Evolutionary conservation across 2,797 vertebrate genomes (phyloP).

Genomic region (Eutrigla gurnardus): DNA sequence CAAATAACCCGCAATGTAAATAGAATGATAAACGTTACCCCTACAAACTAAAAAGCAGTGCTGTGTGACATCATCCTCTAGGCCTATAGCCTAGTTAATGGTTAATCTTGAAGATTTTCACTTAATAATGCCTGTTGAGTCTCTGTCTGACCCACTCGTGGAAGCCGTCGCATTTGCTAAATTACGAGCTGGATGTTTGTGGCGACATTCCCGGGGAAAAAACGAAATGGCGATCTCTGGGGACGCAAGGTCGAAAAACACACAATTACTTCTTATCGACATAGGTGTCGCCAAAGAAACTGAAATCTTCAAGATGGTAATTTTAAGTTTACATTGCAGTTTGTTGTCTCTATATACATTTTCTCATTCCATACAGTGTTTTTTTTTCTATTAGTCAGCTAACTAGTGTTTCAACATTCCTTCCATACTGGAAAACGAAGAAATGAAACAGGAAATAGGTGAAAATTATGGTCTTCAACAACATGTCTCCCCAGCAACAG

Average conservation of each 20-base stretch:
- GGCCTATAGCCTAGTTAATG: too few species aligned
- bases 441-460: slow-evolving; percentile 22
- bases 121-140: not conserved
- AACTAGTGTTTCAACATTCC: not conserved
- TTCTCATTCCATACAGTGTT: not conserved
- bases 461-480: slow-evolving; percentile 22
- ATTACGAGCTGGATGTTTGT: not conserved
- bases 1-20: too few species aligned
- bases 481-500: slow-evolving; percentile 47
- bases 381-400: slow-evolving; percentile 11
- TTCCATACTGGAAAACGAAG: slow-evolving; percentile 21
- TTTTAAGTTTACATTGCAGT: not conserved
- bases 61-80: too few species aligned
- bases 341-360: not conserved
- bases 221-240: not conserved
- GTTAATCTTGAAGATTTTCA: not conserved
- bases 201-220: not conserved
- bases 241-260: not conserved
- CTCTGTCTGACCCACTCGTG: not conserved
- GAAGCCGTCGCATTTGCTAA: not conserved
- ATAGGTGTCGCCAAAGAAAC: not conserved
- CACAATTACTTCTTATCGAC: not conserved
- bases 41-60: too few species aligned
- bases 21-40: too few species aligned
- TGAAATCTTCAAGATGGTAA: not conserved